Percentiles rank a stretch among this genome's conserved stretches.
Conservation (phyloP, 2,113 vertebrate species). For the Amblyornis subalaris region DNA sequence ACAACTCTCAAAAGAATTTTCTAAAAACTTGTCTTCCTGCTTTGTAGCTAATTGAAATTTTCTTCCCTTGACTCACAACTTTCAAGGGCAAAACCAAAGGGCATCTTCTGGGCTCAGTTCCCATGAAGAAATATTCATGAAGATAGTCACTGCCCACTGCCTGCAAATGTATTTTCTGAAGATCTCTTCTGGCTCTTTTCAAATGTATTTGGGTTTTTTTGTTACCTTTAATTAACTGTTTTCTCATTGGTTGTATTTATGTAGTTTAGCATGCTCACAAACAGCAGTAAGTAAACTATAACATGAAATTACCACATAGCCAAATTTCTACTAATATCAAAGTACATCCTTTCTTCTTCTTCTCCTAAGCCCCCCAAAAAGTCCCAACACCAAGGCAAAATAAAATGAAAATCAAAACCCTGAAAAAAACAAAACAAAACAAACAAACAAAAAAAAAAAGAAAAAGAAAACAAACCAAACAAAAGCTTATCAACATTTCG, state of each 20-base stretch:
- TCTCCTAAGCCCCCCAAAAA: neutral
- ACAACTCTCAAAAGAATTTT: neutral
- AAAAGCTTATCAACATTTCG: neutral
- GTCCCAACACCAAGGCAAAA: neutral
- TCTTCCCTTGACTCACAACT: neutral
- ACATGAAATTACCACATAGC: neutral
- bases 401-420: neutral
- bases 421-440: neutral
- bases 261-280: neutral
- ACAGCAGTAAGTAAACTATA: neutral
- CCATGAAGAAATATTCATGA: accelerated
- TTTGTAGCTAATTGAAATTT: conserved; percentile 17
- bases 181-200: neutral
- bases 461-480: neutral
- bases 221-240: neutral
- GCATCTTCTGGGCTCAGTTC: neutral
- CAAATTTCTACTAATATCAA: neutral
- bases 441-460: no score
- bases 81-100: conserved; percentile 6
- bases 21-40: neutral
- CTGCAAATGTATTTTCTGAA: neutral
- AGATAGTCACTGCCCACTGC: accelerated
- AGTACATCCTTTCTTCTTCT: neutral
- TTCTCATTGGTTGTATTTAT: neutral
- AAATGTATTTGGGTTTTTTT: neutral